Conservation (phyloP, 2,888 invertebrate genomes). For the Prosopocoilus inquinatus region DNA sequence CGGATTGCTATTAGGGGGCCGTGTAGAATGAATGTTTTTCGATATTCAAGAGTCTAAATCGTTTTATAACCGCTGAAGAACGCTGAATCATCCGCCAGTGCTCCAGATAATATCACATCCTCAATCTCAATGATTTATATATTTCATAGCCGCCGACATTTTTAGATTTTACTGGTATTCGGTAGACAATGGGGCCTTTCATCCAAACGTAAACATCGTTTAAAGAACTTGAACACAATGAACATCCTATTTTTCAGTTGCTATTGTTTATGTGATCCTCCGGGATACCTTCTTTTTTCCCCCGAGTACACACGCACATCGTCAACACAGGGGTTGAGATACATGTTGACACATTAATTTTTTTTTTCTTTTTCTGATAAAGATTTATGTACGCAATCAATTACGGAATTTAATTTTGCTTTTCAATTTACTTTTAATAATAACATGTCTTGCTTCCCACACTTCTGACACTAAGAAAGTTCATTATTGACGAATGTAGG, state of each 20-base stretch:
- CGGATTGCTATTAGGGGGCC: constrained; percentile 24
- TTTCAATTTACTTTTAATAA: too few relatives aligned
- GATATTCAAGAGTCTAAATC: constrained; percentile 23
- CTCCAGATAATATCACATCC: constrained; percentile 9
- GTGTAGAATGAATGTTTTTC: constrained; percentile 21
- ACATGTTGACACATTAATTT: too few relatives aligned
- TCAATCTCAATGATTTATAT: constrained; percentile 8
- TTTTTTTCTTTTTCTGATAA: too few relatives aligned
- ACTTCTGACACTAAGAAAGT: too few relatives aligned
- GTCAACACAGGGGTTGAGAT: too few relatives aligned
- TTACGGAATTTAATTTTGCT: too few relatives aligned
- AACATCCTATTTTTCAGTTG: constrained; percentile 1
- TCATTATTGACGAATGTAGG: too few relatives aligned
- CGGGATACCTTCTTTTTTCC: background rate
- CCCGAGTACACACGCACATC: too few relatives aligned
- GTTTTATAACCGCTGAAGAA: constrained; percentile 24
- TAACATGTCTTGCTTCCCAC: too few relatives aligned
- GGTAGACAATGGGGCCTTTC: constrained; percentile 1
- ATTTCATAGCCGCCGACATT: background rate
- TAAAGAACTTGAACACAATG: background rate
- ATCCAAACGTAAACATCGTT: background rate
- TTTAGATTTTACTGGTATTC: constrained; percentile 1
- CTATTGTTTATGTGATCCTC: background rate
- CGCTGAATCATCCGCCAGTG: constrained; percentile 23
- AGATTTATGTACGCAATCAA: too few relatives aligned